These are phyloP conservation scores for Galbula dea DNA, from an alignment of 2,113 vertebrate genomes.

Conservation along the genomic window DNA sequence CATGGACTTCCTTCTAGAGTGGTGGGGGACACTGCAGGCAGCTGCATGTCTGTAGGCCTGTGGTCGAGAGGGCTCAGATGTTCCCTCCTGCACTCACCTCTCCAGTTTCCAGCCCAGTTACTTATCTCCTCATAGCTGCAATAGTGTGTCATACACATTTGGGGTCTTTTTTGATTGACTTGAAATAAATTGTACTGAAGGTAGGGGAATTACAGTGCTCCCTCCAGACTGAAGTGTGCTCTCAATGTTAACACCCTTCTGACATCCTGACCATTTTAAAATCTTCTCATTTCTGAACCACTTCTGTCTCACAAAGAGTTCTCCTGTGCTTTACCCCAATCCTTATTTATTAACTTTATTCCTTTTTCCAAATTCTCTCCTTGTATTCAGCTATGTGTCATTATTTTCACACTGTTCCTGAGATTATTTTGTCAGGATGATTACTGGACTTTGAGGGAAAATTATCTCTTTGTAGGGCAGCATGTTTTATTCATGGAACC, in stretches of 20 bases:
- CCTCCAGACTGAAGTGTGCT: background rate
- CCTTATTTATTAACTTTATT: constrained; percentile 17
- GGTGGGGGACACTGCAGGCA: background rate
- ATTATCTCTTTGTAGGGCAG: background rate
- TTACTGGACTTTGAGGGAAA: background rate
- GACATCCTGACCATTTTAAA: constrained; percentile 26
- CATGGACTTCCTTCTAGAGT: background rate
- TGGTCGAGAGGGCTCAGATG: background rate
- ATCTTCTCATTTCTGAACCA: background rate
- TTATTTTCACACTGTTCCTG: background rate
- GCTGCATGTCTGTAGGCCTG: background rate
- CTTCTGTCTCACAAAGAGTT: background rate
- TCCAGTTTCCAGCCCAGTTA: background rate
- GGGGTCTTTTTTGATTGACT: constrained; percentile 32
- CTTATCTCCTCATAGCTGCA: constrained; percentile 11
- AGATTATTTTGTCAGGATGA: background rate
- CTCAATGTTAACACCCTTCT: background rate
- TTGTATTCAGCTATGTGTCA: background rate
- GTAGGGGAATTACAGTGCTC: background rate
- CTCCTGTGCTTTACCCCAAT: background rate
- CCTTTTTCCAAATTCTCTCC: background rate
- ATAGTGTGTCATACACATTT: constrained; percentile 3
- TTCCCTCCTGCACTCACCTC: background rate
- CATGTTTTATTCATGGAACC: background rate
- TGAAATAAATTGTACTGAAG: constrained; percentile 58